phyloP scores from a whole-genome alignment of 2,888 invertebrate species.

The Nomada hirtipes region DNA sequence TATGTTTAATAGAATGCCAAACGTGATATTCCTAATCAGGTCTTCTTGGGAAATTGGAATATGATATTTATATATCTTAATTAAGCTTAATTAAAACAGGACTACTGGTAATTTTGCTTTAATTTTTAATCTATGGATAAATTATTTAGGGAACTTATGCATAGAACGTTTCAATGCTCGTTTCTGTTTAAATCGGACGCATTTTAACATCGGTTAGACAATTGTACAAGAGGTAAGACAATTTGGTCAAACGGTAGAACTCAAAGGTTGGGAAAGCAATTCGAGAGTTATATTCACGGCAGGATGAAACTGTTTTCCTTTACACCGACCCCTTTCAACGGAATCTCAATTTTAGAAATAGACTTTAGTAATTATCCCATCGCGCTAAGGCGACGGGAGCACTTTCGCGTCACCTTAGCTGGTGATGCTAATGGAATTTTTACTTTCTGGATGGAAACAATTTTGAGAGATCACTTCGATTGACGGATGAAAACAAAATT shows the following conservation, averaged over 20 bases:
- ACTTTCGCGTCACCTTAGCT: not conserved
- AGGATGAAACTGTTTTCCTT: constrained; percentile 1
- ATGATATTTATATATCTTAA: too few species aligned
- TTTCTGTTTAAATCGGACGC: too few species aligned
- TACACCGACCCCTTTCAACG: not conserved
- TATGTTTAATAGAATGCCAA: too few species aligned
- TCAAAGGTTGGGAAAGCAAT: not conserved
- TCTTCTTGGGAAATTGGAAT: too few species aligned
- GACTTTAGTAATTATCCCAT: constrained; percentile 3
- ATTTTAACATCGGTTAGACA: too few species aligned
- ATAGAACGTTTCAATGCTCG: too few species aligned
- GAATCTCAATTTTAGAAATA: constrained; percentile 18
- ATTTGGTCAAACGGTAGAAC: not conserved
- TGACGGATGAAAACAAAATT: not conserved
- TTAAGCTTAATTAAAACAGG: too few species aligned
- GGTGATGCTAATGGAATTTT: constrained; percentile 12
- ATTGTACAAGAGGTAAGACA: too few species aligned
- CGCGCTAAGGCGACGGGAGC: not conserved
- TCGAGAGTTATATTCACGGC: not conserved
- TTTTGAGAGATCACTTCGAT: not conserved
- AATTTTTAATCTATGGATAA: too few species aligned
- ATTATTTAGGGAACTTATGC: too few species aligned
- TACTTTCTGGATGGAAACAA: not conserved
- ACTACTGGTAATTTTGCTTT: too few species aligned
- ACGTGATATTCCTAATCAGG: too few species aligned